These are phyloP conservation scores for Heteromurus nitidus DNA, from an alignment of 2,888 invertebrate species.

Conservation along the genomic window DNA sequence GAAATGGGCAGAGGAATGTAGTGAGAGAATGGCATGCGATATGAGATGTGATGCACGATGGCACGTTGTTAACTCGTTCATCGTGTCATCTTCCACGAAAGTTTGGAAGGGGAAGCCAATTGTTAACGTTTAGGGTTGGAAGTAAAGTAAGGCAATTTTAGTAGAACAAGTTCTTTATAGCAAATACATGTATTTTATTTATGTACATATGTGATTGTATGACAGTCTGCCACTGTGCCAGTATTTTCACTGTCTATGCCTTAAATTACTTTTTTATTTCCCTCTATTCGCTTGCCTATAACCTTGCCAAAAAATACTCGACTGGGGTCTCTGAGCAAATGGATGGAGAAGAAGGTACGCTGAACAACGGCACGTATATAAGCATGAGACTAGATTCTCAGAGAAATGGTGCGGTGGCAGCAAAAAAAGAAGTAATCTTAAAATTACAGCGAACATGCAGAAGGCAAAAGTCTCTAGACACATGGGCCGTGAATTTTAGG, in stretches of 20 bases:
- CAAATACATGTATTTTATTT: not conserved
- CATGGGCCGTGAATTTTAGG: conserved; percentile 61
- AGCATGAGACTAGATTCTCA: too few relatives aligned
- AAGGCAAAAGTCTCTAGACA: conserved; percentile 33
- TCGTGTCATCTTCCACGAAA: conserved; percentile 40
- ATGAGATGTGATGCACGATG: conserved; percentile 24
- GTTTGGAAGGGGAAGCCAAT: conserved; percentile 27
- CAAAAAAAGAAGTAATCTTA: conserved; percentile 16
- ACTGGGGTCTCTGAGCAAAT: conserved; percentile 3
- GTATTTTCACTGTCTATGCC: conserved; percentile 10
- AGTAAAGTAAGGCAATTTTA: too few relatives aligned
- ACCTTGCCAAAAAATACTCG: conserved; percentile 44
- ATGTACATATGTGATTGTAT: not conserved
- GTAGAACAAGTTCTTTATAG: too few relatives aligned
- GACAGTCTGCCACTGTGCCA: not conserved
- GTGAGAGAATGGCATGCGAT: conserved; percentile 8
- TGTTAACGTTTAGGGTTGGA: conserved; percentile 32
- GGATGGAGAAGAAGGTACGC: conserved; percentile 21
- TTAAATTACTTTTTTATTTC: conserved; percentile 59
- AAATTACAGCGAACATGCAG: not conserved
- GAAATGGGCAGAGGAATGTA: conserved; percentile 10
- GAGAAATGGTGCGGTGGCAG: not conserved
- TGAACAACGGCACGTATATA: too few relatives aligned
- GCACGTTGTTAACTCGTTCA: conserved; percentile 53
- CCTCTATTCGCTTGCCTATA: conserved; percentile 38